phyloP scores from a whole-genome alignment of 1,140 invertebrate genomes.

The Aphelenchoides besseyi region DNA sequence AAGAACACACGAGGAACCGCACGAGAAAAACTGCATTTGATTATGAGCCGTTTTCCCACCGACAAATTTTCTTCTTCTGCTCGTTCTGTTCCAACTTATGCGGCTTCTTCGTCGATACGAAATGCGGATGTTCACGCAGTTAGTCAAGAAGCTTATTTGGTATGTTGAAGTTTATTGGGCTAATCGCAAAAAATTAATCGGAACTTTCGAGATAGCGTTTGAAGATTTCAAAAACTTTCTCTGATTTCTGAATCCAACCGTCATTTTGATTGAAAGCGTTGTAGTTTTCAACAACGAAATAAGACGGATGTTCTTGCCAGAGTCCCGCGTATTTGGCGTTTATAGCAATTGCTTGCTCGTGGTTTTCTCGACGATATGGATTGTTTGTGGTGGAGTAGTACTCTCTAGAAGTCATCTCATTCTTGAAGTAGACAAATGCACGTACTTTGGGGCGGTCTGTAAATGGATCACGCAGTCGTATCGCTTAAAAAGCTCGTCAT shows the following conservation, averaged over 20 bases:
- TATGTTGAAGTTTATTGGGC: constrained; percentile 30
- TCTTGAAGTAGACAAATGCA: constrained; percentile 19
- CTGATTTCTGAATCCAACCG: constrained; percentile 30
- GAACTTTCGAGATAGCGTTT: neutral
- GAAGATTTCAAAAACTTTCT: constrained; percentile 27
- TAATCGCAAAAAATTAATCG: constrained; percentile 14
- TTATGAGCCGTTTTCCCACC: constrained; percentile 49
- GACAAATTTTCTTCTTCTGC: constrained; percentile 10
- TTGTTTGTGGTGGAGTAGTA: constrained; percentile 33
- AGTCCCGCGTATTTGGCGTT: constrained; percentile 29
- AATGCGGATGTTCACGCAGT: constrained; percentile 27
- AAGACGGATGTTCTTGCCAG: constrained; percentile 32
- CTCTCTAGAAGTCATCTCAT: constrained; percentile 30
- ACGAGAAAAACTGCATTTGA: constrained; percentile 47
- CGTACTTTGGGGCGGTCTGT: constrained; percentile 36
- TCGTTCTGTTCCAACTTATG: constrained; percentile 4
- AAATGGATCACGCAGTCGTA: constrained; percentile 39
- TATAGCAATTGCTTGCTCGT: constrained; percentile 39
- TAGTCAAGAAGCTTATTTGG: constrained; percentile 44
- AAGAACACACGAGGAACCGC: constrained; percentile 50
- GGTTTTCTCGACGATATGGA: constrained; percentile 32
- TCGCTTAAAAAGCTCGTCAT: constrained; percentile 24
- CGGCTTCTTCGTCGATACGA: constrained; percentile 13
- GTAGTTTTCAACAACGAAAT: constrained; percentile 29
- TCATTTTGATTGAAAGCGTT: constrained; percentile 26